Base-by-base conservation (phyloP, 2,113 vertebrate species). In the Toxotes chatareus region DNA sequence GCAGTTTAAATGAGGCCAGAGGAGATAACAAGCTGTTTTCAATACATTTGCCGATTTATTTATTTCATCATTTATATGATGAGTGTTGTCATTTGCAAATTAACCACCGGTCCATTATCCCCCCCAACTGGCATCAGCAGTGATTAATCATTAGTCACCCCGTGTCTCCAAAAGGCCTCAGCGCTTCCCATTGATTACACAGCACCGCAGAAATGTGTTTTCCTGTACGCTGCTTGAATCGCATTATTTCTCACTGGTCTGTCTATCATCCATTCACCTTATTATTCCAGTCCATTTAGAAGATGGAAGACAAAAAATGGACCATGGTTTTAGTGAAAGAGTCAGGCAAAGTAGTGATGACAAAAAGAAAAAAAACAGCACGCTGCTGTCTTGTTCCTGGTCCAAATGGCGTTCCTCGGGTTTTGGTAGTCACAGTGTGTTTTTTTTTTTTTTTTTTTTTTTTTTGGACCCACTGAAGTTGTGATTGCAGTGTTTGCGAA, bases 101-200 rank as follows among this genome's bases (percentile, higher is more conserved):
- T 14, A 80, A 64, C 42, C 64, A 13, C 51, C 55, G 63, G 47
- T 34, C 67, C 42, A 51, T 66, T 86, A 78, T 76, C 44, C 38
- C 19, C 19, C 56, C 51, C 19, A 0, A 42, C 84, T 51, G 64
- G 38, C 46, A 66, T 71, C 46, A 6, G 63, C 34, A 40, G 60
- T 65, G 63, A 93, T 90, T 80, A 85, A 86, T 88, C 61, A 70
- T 38, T 57, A 61, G 81, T 81, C 55, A 74, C 76, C 36, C 76
- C 14, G 42, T 82, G 66, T 80, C 74, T 82, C 81, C 53, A 75
- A 7, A 64, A 87, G 60, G 76, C 79, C 66, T 79, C 78, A 62
- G 46, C 63, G 80, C 73, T 56, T 85, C 69, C 56, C 73, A 89
- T 69, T 77, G 84, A 91, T 92, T 76, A 80, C 80, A 64, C 23